phyloP scores from a whole-genome alignment of 2,113 vertebrate species.

The Nestor notabilis region DNA sequence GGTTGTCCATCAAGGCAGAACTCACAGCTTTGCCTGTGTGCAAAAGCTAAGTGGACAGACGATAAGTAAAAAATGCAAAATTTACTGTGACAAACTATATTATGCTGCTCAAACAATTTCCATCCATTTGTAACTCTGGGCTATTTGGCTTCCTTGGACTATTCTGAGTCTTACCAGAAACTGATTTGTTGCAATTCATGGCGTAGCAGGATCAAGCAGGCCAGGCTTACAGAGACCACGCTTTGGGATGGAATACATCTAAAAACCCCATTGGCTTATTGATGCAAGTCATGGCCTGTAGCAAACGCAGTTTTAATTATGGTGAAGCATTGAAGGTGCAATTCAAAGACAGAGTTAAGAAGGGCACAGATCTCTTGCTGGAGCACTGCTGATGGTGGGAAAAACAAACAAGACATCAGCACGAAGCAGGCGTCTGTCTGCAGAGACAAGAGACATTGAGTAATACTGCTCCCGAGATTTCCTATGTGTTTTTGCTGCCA shows the following conservation, averaged over 20 bases:
- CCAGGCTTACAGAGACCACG: background rate
- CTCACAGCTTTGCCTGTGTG: background rate
- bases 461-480: background rate
- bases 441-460: background rate
- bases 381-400: background rate
- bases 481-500: background rate
- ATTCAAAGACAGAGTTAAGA: background rate
- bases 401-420: background rate
- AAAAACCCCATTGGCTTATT: background rate
- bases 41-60: background rate
- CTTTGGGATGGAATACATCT: background rate
- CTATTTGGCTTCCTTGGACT: background rate
- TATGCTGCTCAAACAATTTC: background rate
- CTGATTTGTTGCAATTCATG: background rate
- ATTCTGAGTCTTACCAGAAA: background rate
- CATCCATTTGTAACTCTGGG: background rate
- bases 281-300: background rate
- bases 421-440: accelerated
- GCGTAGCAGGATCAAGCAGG: background rate
- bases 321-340: background rate
- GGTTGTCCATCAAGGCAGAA: background rate
- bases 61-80: background rate
- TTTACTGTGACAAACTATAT: background rate
- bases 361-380: background rate
- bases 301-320: background rate